Percentiles rank a stretch among this genome's conserved stretches.
Evolutionary conservation across 2,797 vertebrate genomes (phyloP).

Genomic region (Fratercula arctica): DNA sequence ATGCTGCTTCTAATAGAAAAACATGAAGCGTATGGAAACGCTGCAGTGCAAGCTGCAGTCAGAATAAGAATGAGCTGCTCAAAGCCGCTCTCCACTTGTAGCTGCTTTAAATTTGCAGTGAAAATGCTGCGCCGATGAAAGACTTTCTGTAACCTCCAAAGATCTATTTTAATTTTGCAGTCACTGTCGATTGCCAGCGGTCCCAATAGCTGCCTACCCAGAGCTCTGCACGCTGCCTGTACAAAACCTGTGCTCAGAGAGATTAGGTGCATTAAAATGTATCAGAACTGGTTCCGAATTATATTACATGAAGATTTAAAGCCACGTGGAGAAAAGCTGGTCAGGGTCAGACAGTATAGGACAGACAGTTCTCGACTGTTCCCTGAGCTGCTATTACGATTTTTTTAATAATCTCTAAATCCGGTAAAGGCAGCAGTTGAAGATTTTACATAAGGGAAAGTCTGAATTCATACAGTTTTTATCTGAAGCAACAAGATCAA

Average conservation of each 20-base stretch:
- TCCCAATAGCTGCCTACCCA: conserved; percentile 46
- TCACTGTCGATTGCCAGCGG: conserved; percentile 54
- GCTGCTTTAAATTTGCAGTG: conserved; percentile 47
- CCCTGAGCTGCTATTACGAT: conserved; percentile 64
- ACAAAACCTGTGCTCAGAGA: conserved; percentile 58
- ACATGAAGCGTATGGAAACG: conserved; percentile 42
- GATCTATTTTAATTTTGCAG: conserved; percentile 69
- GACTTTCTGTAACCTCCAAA: conserved; percentile 62
- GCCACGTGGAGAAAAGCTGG: conserved; percentile 58
- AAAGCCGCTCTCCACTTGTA: conserved; percentile 36
- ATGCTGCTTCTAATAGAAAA: conserved; percentile 50
- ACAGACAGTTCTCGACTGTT: conserved; percentile 63
- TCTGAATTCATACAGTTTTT: conserved; percentile 56
- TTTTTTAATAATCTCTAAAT: conserved; percentile 78
- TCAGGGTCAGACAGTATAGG: conserved; percentile 66
- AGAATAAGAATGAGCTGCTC: conserved; percentile 65
- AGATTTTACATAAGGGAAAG: conserved; percentile 67
- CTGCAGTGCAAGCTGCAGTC: conserved; percentile 46
- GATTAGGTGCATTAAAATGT: conserved; percentile 74
- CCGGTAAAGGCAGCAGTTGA: conserved; percentile 68
- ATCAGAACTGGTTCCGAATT: conserved; percentile 67
- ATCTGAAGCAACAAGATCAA: conserved; percentile 71
- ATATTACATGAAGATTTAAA: conserved; percentile 71
- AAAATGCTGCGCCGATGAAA: conserved; percentile 54
- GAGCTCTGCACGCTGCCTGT: not conserved